phyloP scores from a whole-genome alignment of 2,113 vertebrate genomes.

The Glaucidium brasilianum region DNA sequence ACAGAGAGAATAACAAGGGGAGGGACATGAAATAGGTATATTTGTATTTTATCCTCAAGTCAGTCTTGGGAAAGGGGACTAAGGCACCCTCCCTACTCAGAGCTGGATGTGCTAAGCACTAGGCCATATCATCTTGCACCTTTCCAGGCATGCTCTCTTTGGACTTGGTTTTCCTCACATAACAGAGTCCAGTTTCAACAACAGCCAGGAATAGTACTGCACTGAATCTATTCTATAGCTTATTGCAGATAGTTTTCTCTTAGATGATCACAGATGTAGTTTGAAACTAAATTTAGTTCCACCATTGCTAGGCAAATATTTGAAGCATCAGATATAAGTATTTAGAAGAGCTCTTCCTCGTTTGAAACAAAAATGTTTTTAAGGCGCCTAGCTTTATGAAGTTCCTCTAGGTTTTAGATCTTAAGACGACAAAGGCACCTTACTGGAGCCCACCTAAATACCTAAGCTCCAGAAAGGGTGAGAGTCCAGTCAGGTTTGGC shows the following conservation, averaged over 20 bases:
- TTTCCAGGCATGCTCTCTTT: not conserved
- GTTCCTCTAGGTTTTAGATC: not conserved
- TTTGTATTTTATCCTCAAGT: not conserved
- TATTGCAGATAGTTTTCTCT: not conserved
- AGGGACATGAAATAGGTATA: not conserved
- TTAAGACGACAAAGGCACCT: not conserved
- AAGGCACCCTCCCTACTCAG: not conserved
- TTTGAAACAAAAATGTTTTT: not conserved
- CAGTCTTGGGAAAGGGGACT: not conserved
- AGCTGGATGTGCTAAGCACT: not conserved
- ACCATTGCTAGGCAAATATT: not conserved
- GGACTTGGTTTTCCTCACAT: not conserved
- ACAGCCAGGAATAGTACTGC: not conserved
- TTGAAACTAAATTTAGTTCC: not conserved
- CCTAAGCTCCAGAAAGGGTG: not conserved
- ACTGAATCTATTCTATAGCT: not conserved
- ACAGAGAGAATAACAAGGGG: not conserved
- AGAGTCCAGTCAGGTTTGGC: not conserved
- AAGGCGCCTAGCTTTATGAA: not conserved
- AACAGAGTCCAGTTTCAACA: rapidly evolving
- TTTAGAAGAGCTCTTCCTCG: not conserved
- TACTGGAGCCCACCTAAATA: not conserved
- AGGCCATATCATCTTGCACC: not conserved
- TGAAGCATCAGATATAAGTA: not conserved
- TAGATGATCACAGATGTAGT: not conserved